A percentile compares a stretch with the other conserved stretches of the same genome.
phyloP scores from a whole-genome alignment of 2,888 invertebrate species.

The Pocota personata region DNA sequence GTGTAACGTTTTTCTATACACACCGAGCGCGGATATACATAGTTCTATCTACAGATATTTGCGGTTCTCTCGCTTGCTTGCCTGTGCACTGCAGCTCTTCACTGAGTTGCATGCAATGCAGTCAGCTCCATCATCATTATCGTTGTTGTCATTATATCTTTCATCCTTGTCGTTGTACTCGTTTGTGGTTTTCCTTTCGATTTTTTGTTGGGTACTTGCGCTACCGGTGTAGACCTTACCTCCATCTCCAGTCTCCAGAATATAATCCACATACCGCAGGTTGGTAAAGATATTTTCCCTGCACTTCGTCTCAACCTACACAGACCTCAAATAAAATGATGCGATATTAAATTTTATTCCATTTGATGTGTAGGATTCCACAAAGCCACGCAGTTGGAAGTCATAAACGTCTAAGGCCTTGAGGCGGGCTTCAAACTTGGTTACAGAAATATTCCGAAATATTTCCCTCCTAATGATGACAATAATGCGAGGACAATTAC shows the following conservation, averaged over 20 bases:
- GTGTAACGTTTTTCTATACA: constrained; percentile 49
- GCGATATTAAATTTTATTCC: constrained; percentile 65
- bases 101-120: constrained; percentile 40
- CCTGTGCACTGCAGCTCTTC: background rate
- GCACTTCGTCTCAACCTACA: background rate
- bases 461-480: constrained; percentile 64
- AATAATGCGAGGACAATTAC: constrained; percentile 63
- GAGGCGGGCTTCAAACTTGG: constrained; percentile 31
- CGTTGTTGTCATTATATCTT: constrained; percentile 45
- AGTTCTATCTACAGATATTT: constrained; percentile 30
- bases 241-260: background rate
- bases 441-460: constrained; percentile 46
- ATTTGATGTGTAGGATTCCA: constrained; percentile 55
- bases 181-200: constrained; percentile 54
- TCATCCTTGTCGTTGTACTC: constrained; percentile 1
- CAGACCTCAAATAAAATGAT: constrained; percentile 49
- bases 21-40: background rate
- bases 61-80: constrained; percentile 30
- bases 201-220: constrained; percentile 15
- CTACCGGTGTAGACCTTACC: constrained; percentile 42
- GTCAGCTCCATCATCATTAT: constrained; percentile 63
- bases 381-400: constrained; percentile 8
- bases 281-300: constrained; percentile 30
- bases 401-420: constrained; percentile 36
- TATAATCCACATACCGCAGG: constrained; percentile 15